These are phyloP conservation scores for Hirtodrosophila confusa DNA, from an alignment of 2,888 invertebrate species.

Conservation along the genomic window DNA sequence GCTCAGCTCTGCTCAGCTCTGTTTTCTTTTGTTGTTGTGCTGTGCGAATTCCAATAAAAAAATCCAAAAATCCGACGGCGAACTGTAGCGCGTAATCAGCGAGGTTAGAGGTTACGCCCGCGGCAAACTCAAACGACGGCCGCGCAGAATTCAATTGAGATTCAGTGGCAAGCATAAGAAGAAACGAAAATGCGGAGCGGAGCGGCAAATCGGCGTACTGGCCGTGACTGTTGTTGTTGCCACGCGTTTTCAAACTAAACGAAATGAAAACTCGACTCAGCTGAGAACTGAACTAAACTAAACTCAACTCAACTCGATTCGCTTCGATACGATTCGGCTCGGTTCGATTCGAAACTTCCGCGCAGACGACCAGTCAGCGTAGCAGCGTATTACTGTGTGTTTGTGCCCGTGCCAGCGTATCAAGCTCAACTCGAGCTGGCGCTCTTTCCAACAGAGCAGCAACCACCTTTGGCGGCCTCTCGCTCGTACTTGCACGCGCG, in stretches of 20 bases:
- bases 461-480: conserved; percentile 37
- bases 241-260: conserved; percentile 52
- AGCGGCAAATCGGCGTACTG: conserved; percentile 27
- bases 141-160: conserved; percentile 36
- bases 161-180: background rate
- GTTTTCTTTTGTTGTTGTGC: conserved; percentile 6
- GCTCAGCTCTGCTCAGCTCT: background rate
- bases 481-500: conserved; percentile 23
- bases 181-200: conserved; percentile 9
- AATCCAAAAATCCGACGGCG: conserved; percentile 37
- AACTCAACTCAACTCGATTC: conserved; percentile 26
- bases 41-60: conserved; percentile 15
- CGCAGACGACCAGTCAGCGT: conserved; percentile 67
- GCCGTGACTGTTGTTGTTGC: conserved; percentile 51
- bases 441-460: conserved; percentile 12
- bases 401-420: conserved; percentile 29
- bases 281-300: no score
- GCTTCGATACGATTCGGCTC: conserved; percentile 18
- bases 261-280: conserved; percentile 33
- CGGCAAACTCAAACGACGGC: conserved; percentile 46
- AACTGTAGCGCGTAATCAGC: conserved; percentile 45
- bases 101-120: conserved; percentile 59
- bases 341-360: conserved; percentile 43
- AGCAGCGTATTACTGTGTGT: conserved; percentile 71
- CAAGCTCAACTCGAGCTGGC: conserved; percentile 18